These are phyloP conservation scores for Achroia grisella DNA, from an alignment of 1,140 invertebrate species.

Conservation along the genomic window DNA sequence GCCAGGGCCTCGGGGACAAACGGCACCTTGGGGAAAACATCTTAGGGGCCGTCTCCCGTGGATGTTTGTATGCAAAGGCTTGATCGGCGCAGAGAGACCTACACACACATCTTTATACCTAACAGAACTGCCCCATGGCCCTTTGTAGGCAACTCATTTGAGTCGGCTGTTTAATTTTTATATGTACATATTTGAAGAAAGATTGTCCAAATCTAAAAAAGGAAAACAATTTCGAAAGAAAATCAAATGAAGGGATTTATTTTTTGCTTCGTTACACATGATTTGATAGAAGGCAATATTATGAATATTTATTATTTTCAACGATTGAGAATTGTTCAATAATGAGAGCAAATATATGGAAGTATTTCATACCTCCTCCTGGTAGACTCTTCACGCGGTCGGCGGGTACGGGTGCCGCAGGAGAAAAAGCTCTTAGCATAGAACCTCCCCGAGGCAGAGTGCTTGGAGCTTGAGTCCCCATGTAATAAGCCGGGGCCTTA, in stretches of 20 bases:
- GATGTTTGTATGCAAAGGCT: slow-evolving; percentile 77
- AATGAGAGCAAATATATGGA: neutral
- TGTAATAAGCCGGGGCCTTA: slow-evolving; percentile 75
- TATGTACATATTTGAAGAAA: neutral
- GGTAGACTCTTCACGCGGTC: slow-evolving; percentile 73
- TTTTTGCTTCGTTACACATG: neutral
- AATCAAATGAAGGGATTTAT: neutral
- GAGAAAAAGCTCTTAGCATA: slow-evolving; percentile 80
- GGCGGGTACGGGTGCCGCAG: slow-evolving; percentile 74
- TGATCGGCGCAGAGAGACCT: slow-evolving; percentile 75
- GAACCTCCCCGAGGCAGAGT: slow-evolving; percentile 78
- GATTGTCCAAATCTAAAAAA: neutral
- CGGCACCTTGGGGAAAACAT: slow-evolving; percentile 75
- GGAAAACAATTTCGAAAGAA: too few relatives aligned
- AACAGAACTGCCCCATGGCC: slow-evolving; percentile 5
- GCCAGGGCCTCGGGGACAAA: slow-evolving; percentile 64
- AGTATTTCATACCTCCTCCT: slow-evolving; percentile 46
- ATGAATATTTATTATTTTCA: too few relatives aligned
- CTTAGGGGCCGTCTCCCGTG: slow-evolving; percentile 69
- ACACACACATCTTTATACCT: slow-evolving; percentile 49
- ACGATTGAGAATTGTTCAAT: too few relatives aligned
- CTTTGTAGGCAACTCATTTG: neutral
- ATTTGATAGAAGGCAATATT: too few relatives aligned
- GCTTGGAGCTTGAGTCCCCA: slow-evolving; percentile 74
- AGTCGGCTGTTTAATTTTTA: neutral